Evolutionary conservation across 2,797 vertebrate genomes (phyloP), one percentile per base, ranked within the genome.

Genomic region (Coregonus suidteri): DNA sequence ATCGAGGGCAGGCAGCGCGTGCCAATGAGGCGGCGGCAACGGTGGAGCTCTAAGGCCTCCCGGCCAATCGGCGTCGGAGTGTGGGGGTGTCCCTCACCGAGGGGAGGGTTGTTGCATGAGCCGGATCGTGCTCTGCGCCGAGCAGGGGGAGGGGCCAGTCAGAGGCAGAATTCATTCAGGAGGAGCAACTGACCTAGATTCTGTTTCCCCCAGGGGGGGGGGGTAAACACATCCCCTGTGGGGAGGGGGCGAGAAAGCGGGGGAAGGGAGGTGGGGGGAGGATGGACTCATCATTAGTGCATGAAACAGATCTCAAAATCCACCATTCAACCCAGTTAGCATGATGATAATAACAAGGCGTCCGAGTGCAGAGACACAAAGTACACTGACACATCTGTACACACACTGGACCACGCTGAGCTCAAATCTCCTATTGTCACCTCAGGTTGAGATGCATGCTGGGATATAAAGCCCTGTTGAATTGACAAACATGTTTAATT

Each of bases 121-220:
- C 78, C 85, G 83, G 81, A 86, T 89, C 79, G 54, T 86, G 82
- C 88, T 3, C 41, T 25, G 77, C 14, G 65, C 35, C 34, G 7
- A 62, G 6, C 18, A n/a, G 88, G 83, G 81, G 93, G 93, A 89
- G 93, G 92, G 88, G 87, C 91, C 83, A 92, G 85, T 87, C 86
- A 75, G 87, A 31, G 74, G 87, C 90, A 91, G 90, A 92, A 94
- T 94, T 95, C 92, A 95, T 94, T 95, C 93, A 95, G 92, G 91
- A 94, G 91, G 88, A 93, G 93, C 84, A 88, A 93, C 88, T 95
- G 95, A 95, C 94, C 94, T 93, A 95, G 94, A 94, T 95, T 93
- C 83, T 71, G 87, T 84, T 89, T 88, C 86, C 92, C 91, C 56
- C 88, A 81, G 80, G 82, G 81, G 81, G 47, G 73, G 73, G 82